phyloP scores from a whole-genome alignment of 2,797 vertebrate species.

The Notoglanidium macrostoma region DNA sequence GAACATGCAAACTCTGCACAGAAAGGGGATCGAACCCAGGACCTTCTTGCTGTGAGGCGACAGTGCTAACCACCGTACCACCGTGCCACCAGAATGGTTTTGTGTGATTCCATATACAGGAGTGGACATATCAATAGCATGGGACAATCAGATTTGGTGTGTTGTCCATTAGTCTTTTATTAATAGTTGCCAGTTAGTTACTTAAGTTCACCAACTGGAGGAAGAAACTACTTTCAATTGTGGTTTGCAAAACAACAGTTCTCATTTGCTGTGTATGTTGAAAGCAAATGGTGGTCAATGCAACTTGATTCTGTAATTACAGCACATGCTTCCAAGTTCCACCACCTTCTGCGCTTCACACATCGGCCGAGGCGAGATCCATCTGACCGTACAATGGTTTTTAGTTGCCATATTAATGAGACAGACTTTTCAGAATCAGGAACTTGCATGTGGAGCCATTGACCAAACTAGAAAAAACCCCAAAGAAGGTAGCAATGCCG shows the following conservation, averaged over 20 bases:
- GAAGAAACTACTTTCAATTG: background rate
- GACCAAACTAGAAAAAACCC: background rate
- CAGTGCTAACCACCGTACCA: no score
- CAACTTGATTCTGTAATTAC: background rate
- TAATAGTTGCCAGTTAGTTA: background rate
- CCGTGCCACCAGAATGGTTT: background rate
- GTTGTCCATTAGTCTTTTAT: background rate
- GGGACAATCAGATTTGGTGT: background rate
- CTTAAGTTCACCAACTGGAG: background rate
- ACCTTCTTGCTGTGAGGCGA: no score
- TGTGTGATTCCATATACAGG: background rate
- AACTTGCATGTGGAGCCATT: background rate
- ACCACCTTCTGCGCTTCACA: background rate
- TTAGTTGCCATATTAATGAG: background rate
- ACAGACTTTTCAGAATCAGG: background rate
- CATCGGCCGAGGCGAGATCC: background rate
- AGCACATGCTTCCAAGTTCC: background rate
- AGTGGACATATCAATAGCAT: background rate
- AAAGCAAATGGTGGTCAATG: background rate
- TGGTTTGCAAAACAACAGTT: background rate
- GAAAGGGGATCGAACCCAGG: no score
- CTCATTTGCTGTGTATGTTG: background rate
- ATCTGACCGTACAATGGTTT: background rate
- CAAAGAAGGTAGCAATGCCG: background rate
- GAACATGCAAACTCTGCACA: no score